These are phyloP conservation scores for Paelopatides confundens DNA, from an alignment of 53 echinoderm and acorn worm species.

Conservation along the genomic window DNA sequence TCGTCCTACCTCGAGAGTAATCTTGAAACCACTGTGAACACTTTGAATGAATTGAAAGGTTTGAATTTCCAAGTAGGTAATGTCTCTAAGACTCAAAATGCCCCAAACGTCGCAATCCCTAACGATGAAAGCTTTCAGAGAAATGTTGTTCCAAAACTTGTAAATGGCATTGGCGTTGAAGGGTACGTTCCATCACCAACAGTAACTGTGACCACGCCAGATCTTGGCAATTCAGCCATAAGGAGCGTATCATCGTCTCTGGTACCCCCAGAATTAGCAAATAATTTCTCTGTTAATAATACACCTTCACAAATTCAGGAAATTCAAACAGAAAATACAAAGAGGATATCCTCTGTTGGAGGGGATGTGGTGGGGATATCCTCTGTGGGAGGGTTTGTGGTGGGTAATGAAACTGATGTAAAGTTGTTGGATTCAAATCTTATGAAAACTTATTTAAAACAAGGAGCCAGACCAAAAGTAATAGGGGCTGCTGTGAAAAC, in stretches of 20 bases:
- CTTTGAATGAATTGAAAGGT: slow-evolving; percentile 19
- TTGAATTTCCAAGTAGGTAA: neutral
- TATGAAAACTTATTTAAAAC: slow-evolving; percentile 87
- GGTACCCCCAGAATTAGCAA: neutral
- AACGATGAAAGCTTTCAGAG: neutral
- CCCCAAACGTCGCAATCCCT: too few species aligned
- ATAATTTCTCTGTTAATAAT: neutral
- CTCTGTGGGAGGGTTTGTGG: neutral
- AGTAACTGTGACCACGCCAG: neutral
- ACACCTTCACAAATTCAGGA: neutral
- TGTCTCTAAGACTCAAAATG: neutral
- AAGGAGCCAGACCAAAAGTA: slow-evolving; percentile 89
- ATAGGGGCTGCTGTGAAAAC: slow-evolving; percentile 11
- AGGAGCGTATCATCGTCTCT: neutral
- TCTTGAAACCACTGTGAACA: slow-evolving; percentile 24
- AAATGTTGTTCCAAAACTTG: neutral
- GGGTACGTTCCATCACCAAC: neutral
- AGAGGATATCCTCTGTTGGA: neutral
- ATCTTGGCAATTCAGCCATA: neutral
- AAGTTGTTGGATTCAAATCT: slow-evolving; percentile 62
- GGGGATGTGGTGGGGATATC: neutral
- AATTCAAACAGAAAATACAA: slow-evolving; percentile 23
- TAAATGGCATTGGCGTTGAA: neutral
- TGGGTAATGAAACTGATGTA: too few species aligned
- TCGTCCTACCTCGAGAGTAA: slow-evolving; percentile 51